These are phyloP conservation scores for Vulpes vulpes DNA, from an alignment of 2,113 vertebrate genomes.

Conservation along the genomic window DNA sequence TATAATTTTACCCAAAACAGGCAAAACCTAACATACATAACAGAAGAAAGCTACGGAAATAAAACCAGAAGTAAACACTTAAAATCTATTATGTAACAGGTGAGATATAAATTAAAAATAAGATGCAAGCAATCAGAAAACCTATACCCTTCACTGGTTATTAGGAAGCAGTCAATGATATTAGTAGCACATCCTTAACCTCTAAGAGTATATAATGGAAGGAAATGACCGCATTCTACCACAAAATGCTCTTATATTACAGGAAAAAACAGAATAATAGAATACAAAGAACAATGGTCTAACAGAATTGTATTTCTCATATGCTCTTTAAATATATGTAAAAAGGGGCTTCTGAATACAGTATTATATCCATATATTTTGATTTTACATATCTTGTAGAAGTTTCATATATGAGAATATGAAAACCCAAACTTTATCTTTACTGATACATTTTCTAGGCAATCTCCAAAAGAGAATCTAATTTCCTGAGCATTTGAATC, in stretches of 20 bases:
- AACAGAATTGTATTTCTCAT: neutral
- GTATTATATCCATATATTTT: neutral
- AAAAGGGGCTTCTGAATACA: neutral
- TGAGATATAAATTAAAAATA: conserved; percentile 34
- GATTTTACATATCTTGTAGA: neutral
- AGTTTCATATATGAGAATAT: neutral
- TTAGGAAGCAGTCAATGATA: conserved; percentile 17
- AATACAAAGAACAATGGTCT: neutral
- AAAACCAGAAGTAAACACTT: neutral
- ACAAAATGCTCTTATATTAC: conserved; percentile 39
- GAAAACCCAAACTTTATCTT: conserved; percentile 24
- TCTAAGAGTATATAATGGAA: conserved; percentile 53
- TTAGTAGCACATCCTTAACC: neutral
- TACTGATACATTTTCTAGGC: neutral
- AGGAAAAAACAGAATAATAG: conserved; percentile 42
- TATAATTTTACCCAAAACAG: conserved; percentile 36
- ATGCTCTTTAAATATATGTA: neutral
- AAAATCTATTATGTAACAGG: neutral
- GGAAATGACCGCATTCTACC: conserved; percentile 60
- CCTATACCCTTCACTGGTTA: neutral
- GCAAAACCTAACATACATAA: neutral
- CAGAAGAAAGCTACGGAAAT: neutral
- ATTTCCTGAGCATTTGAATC: conserved; percentile 22
- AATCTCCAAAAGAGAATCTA: conserved; percentile 28
- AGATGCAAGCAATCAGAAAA: conserved; percentile 19